These are phyloP conservation scores for Ptychodera flava DNA, from an alignment of 35 echinoderm and acorn worm genomes.

Conservation along the genomic window DNA sequence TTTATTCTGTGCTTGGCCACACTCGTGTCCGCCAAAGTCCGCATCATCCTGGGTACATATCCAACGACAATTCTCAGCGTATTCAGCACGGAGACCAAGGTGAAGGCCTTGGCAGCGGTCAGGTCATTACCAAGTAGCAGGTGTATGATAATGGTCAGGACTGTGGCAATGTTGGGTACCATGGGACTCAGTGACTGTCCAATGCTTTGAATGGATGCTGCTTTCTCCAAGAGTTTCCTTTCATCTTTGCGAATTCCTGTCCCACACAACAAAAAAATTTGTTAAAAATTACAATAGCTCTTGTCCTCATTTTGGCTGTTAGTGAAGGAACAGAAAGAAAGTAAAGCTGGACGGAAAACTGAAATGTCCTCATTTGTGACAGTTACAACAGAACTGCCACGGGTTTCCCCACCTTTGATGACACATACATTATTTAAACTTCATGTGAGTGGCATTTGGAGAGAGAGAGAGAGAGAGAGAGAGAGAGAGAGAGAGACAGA, in stretches of 20 bases:
- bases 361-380: background rate
- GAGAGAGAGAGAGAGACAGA: background rate
- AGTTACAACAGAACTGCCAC: background rate
- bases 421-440: background rate
- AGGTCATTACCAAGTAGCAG: conserved; percentile 30
- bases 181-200: conserved; percentile 56
- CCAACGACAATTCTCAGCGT: conserved; percentile 77
- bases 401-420: background rate
- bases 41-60: conserved; percentile 71
- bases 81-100: conserved; percentile 71
- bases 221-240: conserved; percentile 66
- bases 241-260: conserved; percentile 64
- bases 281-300: background rate
- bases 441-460: no score
- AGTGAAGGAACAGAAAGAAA: background rate
- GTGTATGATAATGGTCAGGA: conserved; percentile 61
- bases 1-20: conserved; percentile 64
- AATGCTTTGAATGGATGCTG: conserved; percentile 83
- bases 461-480: background rate
- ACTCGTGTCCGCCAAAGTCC: conserved; percentile 50
- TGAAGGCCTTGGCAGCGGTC: conserved; percentile 70
- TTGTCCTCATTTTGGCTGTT: background rate
- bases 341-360: background rate
- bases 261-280: conserved; percentile 5
- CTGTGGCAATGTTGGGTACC: conserved; percentile 82